Percentiles rank a stretch among this genome's conserved stretches.
These are phyloP conservation scores for Cerastis rubricosa DNA, from an alignment of 2,888 invertebrate genomes.

Conservation along the genomic window DNA sequence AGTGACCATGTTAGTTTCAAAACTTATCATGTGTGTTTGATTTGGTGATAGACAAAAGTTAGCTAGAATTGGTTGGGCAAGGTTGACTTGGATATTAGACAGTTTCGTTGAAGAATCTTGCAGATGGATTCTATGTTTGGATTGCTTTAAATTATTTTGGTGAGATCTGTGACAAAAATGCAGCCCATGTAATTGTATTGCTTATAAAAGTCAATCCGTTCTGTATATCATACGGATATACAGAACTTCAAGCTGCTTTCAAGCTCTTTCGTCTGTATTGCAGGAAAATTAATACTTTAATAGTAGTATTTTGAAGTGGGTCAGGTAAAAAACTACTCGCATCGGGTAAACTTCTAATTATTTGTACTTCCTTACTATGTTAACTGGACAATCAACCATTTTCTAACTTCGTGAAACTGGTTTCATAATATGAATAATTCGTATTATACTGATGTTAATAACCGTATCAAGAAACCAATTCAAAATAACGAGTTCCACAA, in stretches of 20 bases:
- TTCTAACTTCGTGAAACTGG: not conserved
- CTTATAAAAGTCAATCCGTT: not conserved
- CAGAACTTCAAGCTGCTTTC: not conserved
- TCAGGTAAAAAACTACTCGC: not conserved
- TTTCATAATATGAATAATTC: not conserved
- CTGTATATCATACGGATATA: not conserved
- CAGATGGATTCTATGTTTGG: not conserved
- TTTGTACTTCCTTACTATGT: not conserved
- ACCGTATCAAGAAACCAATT: constrained; percentile 7
- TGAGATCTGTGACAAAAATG: not conserved
- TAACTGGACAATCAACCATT: not conserved
- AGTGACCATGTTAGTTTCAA: no score
- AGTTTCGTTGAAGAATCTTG: not conserved
- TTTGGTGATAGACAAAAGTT: not conserved
- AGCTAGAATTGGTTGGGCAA: not conserved
- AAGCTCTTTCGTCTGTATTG: not conserved
- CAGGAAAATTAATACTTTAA: not conserved
- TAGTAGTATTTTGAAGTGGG: not conserved
- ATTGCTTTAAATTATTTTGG: not conserved
- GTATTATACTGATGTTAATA: constrained; percentile 1
- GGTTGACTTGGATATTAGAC: not conserved
- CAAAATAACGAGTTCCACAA: constrained; percentile 37
- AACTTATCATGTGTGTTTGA: not conserved
- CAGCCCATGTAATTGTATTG: not conserved
- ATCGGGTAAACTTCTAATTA: not conserved